Evolutionary conservation across 2,797 vertebrate genomes (phyloP).

Genomic region (Lepus townsendii): DNA sequence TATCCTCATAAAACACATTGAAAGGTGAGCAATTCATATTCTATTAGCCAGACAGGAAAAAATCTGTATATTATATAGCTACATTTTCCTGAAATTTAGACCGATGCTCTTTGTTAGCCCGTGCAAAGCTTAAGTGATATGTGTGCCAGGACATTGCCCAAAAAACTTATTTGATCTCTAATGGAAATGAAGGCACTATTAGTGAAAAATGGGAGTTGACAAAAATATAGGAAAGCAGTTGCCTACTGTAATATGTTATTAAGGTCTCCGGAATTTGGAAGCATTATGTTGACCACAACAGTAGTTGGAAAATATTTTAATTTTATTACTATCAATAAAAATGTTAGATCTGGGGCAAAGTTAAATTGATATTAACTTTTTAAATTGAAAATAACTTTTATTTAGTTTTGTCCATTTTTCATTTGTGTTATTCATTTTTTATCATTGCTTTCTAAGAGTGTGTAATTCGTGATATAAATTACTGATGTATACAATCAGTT

Average conservation of each 20-base stretch:
- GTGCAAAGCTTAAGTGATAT: background rate
- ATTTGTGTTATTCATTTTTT: too few species aligned
- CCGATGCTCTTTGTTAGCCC: conserved; percentile 8
- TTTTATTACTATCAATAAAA: background rate
- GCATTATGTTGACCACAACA: background rate
- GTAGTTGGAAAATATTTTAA: background rate
- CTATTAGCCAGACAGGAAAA: conserved; percentile 41
- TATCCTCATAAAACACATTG: conserved; percentile 74
- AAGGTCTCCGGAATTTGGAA: background rate
- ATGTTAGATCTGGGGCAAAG: background rate
- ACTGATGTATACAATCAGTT: too few species aligned
- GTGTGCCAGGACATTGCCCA: background rate
- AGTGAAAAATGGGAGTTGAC: background rate
- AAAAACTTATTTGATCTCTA: background rate
- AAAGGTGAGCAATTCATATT: conserved; percentile 63
- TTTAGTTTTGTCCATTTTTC: too few species aligned
- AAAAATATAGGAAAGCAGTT: background rate
- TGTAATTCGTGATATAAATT: too few species aligned
- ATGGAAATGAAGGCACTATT: conserved; percentile 18
- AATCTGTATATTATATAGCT: background rate
- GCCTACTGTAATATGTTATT: background rate
- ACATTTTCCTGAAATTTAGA: conserved; percentile 2
- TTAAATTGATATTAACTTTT: background rate
- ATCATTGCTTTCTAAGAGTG: too few species aligned
- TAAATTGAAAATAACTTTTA: too few species aligned